phyloP scores from a whole-genome alignment of 2,113 vertebrate species.

The Lepisosteus oculatus region DNA sequence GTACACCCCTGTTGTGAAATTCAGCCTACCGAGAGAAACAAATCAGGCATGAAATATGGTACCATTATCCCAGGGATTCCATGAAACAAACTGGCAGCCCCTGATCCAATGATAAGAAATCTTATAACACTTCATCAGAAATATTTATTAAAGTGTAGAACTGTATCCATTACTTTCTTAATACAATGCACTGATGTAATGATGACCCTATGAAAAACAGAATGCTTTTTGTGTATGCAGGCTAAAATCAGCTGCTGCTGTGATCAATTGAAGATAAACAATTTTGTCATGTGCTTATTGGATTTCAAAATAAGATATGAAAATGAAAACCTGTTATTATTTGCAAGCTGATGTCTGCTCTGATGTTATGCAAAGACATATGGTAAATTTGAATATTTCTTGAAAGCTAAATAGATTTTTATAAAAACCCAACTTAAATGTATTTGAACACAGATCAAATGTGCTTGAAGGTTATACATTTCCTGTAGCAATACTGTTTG shows the following conservation, averaged over 20 bases:
- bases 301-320: constrained; percentile 10
- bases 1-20: constrained; percentile 7
- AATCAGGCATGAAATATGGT: constrained; percentile 12
- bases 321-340: not conserved
- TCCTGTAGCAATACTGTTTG: no score
- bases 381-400: no score
- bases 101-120: not conserved
- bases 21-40: not conserved
- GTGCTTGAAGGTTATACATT: no score
- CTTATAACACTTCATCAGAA: constrained; percentile 11
- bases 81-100: constrained; percentile 13
- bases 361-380: no score
- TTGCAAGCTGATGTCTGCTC: no score
- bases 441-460: no score
- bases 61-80: not conserved
- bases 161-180: constrained; percentile 11
- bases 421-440: no score
- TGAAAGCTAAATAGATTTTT: no score
- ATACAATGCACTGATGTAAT: not conserved
- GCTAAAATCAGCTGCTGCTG: not conserved
- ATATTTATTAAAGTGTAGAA: not conserved
- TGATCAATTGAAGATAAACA: not conserved
- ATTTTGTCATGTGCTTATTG: constrained; percentile 4
- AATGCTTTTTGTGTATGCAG: not conserved
- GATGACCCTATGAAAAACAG: constrained; percentile 10